Evolutionary conservation across 2,113 vertebrate genomes (phyloP).

Genomic region (Tangachromis dhanisi): DNA sequence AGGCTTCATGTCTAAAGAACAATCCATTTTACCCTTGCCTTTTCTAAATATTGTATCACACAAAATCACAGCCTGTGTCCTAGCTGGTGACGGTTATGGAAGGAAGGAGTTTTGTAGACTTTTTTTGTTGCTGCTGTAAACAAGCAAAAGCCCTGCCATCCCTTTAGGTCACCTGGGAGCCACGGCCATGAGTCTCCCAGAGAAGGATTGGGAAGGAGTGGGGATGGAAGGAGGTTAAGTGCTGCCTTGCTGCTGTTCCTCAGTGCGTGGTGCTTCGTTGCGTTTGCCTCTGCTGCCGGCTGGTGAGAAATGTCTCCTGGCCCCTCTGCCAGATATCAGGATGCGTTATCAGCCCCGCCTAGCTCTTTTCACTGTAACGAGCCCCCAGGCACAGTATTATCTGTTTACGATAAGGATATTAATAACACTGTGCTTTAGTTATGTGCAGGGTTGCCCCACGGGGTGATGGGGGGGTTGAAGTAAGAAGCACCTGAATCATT

Average conservation of each 20-base stretch:
- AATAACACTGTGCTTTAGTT: slow-evolving; percentile 65
- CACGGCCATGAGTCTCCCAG: neutral
- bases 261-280: neutral
- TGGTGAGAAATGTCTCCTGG: slow-evolving; percentile 54
- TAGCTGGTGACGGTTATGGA: neutral
- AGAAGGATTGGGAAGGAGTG: slow-evolving; percentile 14
- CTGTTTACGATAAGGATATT: slow-evolving; percentile 72
- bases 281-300: slow-evolving; percentile 3
- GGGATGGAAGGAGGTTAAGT: slow-evolving; percentile 19
- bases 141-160: slow-evolving; percentile 7
- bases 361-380: slow-evolving; percentile 51
- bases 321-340: slow-evolving; percentile 34
- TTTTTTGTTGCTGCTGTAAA: slow-evolving; percentile 17
- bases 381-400: slow-evolving; percentile 64
- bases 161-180: slow-evolving; percentile 29
- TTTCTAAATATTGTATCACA: slow-evolving; percentile 40
- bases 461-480: neutral
- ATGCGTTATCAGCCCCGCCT: slow-evolving; percentile 52
- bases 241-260: slow-evolving; percentile 7
- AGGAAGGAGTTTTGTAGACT: neutral
- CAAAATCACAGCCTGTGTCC: slow-evolving; percentile 1
- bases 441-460: slow-evolving; percentile 31
- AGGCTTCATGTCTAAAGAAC: slow-evolving; percentile 31
- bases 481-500: slow-evolving; percentile 46
- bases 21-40: neutral